Percentiles rank a stretch among this genome's conserved stretches.
Evolutionary conservation across 1,140 invertebrate genomes (phyloP).

Genomic region (Danaus melanippus): DNA sequence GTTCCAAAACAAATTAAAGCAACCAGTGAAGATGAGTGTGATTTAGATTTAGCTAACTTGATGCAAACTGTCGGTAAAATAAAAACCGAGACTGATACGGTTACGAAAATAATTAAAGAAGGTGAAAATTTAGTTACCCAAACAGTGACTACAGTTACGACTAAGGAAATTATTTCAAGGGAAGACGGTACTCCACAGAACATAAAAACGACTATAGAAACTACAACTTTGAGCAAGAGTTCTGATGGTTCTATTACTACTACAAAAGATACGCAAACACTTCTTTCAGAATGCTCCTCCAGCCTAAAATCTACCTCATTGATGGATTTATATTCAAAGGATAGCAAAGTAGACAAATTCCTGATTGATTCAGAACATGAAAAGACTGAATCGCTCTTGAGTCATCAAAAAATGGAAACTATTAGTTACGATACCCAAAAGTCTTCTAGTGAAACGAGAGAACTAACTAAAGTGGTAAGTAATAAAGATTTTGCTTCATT

Average conservation of each 20-base stretch:
- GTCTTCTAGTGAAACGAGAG: conserved; percentile 22
- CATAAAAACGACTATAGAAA: conserved; percentile 72
- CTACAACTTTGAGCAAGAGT: conserved; percentile 67
- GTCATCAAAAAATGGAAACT: conserved; percentile 21
- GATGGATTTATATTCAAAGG: conserved; percentile 48
- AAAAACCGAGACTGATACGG: conserved; percentile 69
- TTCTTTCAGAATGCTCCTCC: conserved; percentile 69
- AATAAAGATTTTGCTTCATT: conserved; percentile 25
- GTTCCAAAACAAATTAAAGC: conserved; percentile 47
- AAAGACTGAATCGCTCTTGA: conserved; percentile 30
- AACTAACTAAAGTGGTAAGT: conserved; percentile 18
- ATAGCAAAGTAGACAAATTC: conserved; percentile 33
- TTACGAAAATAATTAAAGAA: conserved; percentile 70
- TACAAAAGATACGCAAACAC: conserved; percentile 65
- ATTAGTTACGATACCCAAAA: conserved; percentile 10
- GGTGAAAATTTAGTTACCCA: conserved; percentile 70
- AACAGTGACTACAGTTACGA: conserved; percentile 69
- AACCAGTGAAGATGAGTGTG: conserved; percentile 29
- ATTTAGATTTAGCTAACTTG: conserved; percentile 44
- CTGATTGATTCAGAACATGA: conserved; percentile 33
- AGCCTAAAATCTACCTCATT: conserved; percentile 65
- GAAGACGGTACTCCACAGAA: conserved; percentile 71
- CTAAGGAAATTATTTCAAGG: conserved; percentile 69
- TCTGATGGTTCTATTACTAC: conserved; percentile 65
- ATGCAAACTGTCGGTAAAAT: conserved; percentile 69